phyloP scores from a whole-genome alignment of 2,113 vertebrate genomes.

The Cacatua alba region DNA sequence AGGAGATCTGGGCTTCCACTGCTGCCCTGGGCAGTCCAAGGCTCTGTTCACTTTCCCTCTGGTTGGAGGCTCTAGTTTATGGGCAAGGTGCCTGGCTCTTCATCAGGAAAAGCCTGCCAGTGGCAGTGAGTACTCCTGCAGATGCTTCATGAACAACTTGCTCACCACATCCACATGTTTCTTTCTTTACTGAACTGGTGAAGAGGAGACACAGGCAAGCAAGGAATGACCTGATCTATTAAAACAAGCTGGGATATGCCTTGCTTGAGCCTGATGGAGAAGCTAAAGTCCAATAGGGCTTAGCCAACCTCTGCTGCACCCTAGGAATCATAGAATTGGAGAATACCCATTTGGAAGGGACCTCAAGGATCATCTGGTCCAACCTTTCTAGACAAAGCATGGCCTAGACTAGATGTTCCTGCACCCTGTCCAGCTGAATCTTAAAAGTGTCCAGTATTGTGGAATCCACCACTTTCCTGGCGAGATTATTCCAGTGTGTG shows the following conservation, averaged over 20 bases:
- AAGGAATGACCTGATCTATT: rapidly evolving
- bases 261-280: not conserved
- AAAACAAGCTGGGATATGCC: not conserved
- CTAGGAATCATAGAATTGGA: not conserved
- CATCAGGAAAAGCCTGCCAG: not conserved
- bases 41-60: not conserved
- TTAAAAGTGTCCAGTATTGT: not conserved
- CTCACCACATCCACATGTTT: not conserved
- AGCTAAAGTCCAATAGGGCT: not conserved
- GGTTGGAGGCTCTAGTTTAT: not conserved
- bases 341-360: not conserved
- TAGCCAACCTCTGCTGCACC: not conserved
- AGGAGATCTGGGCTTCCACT: not conserved
- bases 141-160: not conserved
- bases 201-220: not conserved
- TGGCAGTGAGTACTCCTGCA: not conserved
- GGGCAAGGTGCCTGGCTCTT: not conserved
- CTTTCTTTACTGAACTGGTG: not conserved
- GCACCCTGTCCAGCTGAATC: not conserved
- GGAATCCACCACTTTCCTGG: not conserved
- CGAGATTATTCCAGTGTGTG: not conserved
- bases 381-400: not conserved
- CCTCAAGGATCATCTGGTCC: not conserved
- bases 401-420: not conserved
- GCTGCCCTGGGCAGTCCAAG: not conserved